These are phyloP conservation scores for Chymomyza amoena DNA, from an alignment of 2,888 invertebrate species.

Conservation along the genomic window DNA sequence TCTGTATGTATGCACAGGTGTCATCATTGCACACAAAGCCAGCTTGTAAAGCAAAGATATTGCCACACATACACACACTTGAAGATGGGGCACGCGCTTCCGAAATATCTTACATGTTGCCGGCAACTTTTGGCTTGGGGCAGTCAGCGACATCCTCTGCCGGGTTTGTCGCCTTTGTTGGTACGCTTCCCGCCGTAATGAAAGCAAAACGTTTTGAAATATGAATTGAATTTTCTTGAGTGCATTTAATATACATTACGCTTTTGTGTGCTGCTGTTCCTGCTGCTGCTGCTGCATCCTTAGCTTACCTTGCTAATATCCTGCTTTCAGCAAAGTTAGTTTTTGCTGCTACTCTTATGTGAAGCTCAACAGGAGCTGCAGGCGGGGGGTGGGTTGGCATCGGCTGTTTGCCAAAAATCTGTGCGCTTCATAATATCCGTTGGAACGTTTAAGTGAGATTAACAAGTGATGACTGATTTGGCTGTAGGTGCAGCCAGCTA, in stretches of 20 bases:
- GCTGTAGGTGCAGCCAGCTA: not conserved
- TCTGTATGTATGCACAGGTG: conserved; percentile 60
- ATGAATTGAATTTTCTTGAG: conserved; percentile 68
- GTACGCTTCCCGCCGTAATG: conserved; percentile 44
- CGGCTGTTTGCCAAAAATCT: conserved; percentile 42
- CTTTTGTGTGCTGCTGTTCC: conserved; percentile 28
- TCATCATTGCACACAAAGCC: conserved; percentile 41
- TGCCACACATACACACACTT: conserved; percentile 18
- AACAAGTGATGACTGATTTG: conserved; percentile 63
- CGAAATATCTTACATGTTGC: conserved; percentile 34
- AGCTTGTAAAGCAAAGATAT: not conserved
- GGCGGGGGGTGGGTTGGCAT: conserved; percentile 19
- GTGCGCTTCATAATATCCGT: conserved; percentile 52
- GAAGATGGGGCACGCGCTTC: not conserved
- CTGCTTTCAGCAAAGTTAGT: conserved; percentile 33
- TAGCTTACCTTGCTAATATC: conserved; percentile 45
- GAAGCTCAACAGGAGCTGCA: not conserved
- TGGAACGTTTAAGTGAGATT: conserved; percentile 68
- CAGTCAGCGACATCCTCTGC: not conserved
- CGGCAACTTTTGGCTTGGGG: conserved; percentile 22
- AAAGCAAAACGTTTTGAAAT: conserved; percentile 65
- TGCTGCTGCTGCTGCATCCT: conserved; percentile 8
- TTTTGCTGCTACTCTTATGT: conserved; percentile 22
- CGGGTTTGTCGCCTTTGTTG: conserved; percentile 39
- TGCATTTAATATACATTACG: conserved; percentile 73